Base-by-base conservation (phyloP, 2,888 invertebrate genomes). In the Nasonia oneida region DNA sequence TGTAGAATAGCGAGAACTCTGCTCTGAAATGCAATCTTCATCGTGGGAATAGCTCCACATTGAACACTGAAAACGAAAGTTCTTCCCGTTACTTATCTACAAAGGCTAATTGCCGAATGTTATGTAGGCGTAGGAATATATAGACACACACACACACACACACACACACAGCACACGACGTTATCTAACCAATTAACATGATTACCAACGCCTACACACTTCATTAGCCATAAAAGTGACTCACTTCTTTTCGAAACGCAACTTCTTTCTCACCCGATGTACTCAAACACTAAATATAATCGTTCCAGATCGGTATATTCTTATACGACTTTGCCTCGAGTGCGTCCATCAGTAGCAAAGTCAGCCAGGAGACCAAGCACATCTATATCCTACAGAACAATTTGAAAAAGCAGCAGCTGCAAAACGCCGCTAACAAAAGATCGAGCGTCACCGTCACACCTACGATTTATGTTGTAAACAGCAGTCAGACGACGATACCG, bases 281-380 rank as follows among this genome's bases (percentile, higher is more conserved):
- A 23, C 23, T 23, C 23, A 14, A 70, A 74, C 1, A 29, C 1
- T 18, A 39, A 39, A 3, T 14, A 71, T 8, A 76, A 70, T 83
- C 67, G 81, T 87, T 84, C 2, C 87, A 93, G 93, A 90, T 92
- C 33, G 93, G 90, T 8, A 91, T 93, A 88, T 93, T 93, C 77
- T 87, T 92, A 33, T 93, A 93, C 89, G 93, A 93, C 84, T 93
- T 93, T 80, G 90, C 93, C 39, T 92, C 93, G 57, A 92, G 91
- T 12, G 91, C 92, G 3, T 90, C 92, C 37, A 88, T 90, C 10
- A 90, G 89, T 75, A 92, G 90, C 75, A 92, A 91, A 88, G 90
- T 90, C 47, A 91, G 88, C 76, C 93, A 93, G 81, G 93, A 93
- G 82, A 91, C 93, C 15, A 93, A 93, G 86, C 92, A 92, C 81